Conservation (phyloP, 2,797 vertebrate species). For the Schizopygopsis pylzovi region DNA sequence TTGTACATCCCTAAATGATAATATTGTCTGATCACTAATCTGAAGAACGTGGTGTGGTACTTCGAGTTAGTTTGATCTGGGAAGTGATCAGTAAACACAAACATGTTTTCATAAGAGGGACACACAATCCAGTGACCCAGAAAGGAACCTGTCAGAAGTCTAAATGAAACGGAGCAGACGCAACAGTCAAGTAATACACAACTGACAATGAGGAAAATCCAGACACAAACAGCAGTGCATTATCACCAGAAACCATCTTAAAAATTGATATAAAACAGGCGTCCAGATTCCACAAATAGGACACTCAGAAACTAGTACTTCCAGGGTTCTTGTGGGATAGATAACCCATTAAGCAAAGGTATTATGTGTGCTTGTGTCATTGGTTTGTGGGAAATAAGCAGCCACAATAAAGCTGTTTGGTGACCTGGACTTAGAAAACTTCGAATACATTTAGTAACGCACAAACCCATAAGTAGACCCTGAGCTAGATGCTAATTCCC, state of each 20-base stretch:
- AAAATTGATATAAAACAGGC: slow-evolving; percentile 30
- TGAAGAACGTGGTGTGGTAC: background rate
- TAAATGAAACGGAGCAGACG: slow-evolving; percentile 23
- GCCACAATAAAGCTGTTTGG: background rate
- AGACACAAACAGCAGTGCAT: slow-evolving; percentile 33
- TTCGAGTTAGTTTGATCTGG: background rate
- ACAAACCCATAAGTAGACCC: background rate
- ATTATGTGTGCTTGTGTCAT: slow-evolving; percentile 19
- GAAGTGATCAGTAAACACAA: slow-evolving; percentile 41
- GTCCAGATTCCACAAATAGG: slow-evolving; percentile 10
- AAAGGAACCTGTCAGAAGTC: slow-evolving; percentile 44
- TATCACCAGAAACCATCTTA: background rate
- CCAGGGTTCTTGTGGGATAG: background rate
- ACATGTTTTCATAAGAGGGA: slow-evolving; percentile 7
- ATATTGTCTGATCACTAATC: background rate
- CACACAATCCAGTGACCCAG: slow-evolving; percentile 2
- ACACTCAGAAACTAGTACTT: background rate
- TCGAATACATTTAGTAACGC: background rate
- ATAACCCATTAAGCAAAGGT: background rate
- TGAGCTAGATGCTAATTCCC: background rate
- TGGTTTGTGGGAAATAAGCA: background rate
- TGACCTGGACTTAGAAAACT: background rate
- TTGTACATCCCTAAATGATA: background rate
- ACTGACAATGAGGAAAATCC: slow-evolving; percentile 9
- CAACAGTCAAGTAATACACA: slow-evolving; percentile 14